Percentiles rank a stretch among this genome's conserved stretches.
Evolutionary conservation across 2,113 vertebrate species (phyloP).

Genomic region (Salminus brasiliensis): DNA sequence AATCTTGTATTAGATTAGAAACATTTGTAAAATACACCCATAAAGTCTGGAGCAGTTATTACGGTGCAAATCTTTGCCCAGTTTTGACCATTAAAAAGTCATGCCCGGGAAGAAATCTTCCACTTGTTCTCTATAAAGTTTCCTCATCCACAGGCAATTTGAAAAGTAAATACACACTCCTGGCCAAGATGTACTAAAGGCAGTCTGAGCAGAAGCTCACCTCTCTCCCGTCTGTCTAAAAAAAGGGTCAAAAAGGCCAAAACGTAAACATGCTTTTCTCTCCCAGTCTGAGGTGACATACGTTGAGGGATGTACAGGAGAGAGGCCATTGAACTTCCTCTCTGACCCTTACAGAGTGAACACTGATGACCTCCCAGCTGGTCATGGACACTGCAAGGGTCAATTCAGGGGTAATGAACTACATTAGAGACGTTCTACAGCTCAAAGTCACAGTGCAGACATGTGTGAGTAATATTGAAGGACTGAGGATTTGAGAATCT

Average conservation of each 20-base stretch:
- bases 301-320: not conserved
- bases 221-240: not conserved
- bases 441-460: not conserved
- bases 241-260: not conserved
- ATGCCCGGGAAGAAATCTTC: not conserved
- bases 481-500: not conserved
- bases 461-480: not conserved
- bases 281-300: not conserved
- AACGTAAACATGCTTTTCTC: not conserved
- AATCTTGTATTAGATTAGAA: slow-evolving; percentile 1
- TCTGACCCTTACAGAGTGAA: not conserved
- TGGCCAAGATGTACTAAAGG: not conserved
- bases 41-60: slow-evolving; percentile 16
- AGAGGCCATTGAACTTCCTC: slow-evolving; percentile 22
- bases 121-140: not conserved
- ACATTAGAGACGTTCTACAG: not conserved
- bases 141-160: slow-evolving; percentile 23
- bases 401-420: slow-evolving; percentile 2
- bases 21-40: slow-evolving; percentile 24
- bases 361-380: not conserved
- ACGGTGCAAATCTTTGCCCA: not conserved
- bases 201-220: not conserved
- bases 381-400: not conserved
- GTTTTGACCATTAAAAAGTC: not conserved
- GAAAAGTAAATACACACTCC: not conserved